Conservation (phyloP, 2,113 vertebrate genomes). For the Centropus bengalensis region DNA sequence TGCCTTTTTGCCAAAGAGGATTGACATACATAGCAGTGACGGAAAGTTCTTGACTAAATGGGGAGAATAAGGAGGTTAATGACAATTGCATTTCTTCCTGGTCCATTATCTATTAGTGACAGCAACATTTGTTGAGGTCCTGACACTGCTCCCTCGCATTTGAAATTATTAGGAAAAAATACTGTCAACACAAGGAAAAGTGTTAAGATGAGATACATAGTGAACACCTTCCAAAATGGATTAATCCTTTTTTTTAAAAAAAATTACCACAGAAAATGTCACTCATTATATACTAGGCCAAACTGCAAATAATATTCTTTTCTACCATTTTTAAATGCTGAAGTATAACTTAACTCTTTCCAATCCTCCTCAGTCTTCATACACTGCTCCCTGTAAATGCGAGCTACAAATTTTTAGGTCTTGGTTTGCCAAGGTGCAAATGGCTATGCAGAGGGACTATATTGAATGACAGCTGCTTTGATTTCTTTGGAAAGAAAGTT, state of each 20-base stretch:
- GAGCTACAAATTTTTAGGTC: neutral
- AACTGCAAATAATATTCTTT: neutral
- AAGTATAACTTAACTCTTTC: neutral
- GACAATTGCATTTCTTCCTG: neutral
- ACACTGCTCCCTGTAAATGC: neutral
- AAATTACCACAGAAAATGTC: neutral
- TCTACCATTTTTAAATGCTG: neutral
- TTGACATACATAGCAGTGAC: neutral
- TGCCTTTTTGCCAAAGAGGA: neutral
- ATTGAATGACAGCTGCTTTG: neutral
- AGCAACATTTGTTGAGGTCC: neutral
- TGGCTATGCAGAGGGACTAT: neutral
- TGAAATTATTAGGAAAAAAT: neutral
- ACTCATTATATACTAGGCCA: neutral
- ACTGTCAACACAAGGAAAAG: neutral
- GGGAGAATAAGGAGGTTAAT: rapidly evolving
- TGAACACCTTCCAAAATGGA: neutral
- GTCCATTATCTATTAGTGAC: neutral
- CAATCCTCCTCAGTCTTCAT: neutral
- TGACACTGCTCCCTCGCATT: neutral
- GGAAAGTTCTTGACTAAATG: neutral
- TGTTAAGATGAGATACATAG: neutral
- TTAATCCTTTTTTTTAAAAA: neutral
- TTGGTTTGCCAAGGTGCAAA: neutral
- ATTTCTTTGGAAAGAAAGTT: neutral